A percentile compares a stretch with the other conserved stretches of the same genome.
These are phyloP conservation scores for Lithophane semibrunnea DNA, from an alignment of 2,888 invertebrate genomes.

Conservation along the genomic window DNA sequence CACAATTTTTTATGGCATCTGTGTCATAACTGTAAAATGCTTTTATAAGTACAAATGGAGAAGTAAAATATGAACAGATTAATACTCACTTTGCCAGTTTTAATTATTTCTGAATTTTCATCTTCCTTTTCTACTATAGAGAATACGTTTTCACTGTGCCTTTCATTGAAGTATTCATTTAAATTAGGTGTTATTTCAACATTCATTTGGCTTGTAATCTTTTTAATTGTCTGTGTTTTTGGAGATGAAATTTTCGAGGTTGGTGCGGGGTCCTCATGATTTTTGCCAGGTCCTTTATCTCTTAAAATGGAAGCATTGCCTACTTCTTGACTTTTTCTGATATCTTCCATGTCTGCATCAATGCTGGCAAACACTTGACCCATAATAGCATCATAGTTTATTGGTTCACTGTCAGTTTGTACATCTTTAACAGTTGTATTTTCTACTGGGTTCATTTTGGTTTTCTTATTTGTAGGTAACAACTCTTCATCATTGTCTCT, in stretches of 20 bases:
- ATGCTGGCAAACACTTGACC: constrained; percentile 84
- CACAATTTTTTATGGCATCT: constrained; percentile 2
- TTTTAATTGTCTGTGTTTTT: constrained; percentile 60
- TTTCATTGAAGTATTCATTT: constrained; percentile 68
- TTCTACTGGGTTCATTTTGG: constrained; percentile 67
- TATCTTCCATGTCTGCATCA: constrained; percentile 82
- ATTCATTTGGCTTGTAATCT: constrained; percentile 32
- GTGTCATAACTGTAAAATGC: neutral
- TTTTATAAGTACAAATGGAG: neutral
- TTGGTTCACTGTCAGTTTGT: constrained; percentile 76
- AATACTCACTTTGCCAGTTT: constrained; percentile 69
- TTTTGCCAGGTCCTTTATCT: constrained; percentile 28
- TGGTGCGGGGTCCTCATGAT: constrained; percentile 19
- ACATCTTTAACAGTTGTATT: constrained; percentile 31
- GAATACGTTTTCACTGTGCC: constrained; percentile 85
- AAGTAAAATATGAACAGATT: neutral
- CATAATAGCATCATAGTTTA: constrained; percentile 83
- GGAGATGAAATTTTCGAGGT: constrained; percentile 40
- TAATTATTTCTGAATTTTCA: constrained; percentile 59
- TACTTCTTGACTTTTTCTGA: constrained; percentile 69
- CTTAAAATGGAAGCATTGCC: constrained; percentile 46
- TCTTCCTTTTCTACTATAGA: constrained; percentile 78
- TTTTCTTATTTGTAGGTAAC: constrained; percentile 76
- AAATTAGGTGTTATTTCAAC: constrained; percentile 49
- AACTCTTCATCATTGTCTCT: constrained; percentile 69